A percentile compares a stretch with the other conserved stretches of the same genome.
Evolutionary conservation across 2,113 vertebrate genomes (phyloP).

Genomic region (Glareola pratincola): DNA sequence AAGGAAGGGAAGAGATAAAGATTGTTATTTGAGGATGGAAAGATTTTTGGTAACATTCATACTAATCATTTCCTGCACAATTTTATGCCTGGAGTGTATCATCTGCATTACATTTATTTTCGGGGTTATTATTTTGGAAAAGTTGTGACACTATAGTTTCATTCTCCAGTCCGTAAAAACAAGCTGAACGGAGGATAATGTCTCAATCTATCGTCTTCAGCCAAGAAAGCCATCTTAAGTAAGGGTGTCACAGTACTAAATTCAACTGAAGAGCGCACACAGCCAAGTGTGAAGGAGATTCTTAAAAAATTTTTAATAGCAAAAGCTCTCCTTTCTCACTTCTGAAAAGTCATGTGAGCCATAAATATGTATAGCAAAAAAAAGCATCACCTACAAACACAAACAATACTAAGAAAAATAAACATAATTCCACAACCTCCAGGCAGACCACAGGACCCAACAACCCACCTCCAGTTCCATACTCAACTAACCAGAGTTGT

Average conservation of each 20-base stretch:
- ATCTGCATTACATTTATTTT: not conserved
- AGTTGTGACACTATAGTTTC: not conserved
- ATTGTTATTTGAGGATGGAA: not conserved
- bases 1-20: not conserved
- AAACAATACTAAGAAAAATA: not conserved
- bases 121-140: not conserved
- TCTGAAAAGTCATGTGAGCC: not conserved
- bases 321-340: not conserved
- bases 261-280: not conserved
- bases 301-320: not conserved
- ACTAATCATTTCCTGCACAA: not conserved
- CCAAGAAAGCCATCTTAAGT: not conserved
- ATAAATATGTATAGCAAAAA: not conserved
- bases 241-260: not conserved
- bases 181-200: not conserved
- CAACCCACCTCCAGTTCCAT: not conserved
- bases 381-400: not conserved
- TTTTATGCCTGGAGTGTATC: not conserved
- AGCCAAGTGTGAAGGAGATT: conserved; percentile 1
- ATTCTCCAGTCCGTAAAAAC: not conserved
- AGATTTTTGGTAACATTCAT: not conserved
- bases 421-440: not conserved
- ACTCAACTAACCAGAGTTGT: not conserved
- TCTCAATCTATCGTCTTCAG: not conserved
- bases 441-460: not conserved